These are phyloP conservation scores for Tribolium freemani DNA, from an alignment of 2,888 invertebrate species.

Conservation along the genomic window DNA sequence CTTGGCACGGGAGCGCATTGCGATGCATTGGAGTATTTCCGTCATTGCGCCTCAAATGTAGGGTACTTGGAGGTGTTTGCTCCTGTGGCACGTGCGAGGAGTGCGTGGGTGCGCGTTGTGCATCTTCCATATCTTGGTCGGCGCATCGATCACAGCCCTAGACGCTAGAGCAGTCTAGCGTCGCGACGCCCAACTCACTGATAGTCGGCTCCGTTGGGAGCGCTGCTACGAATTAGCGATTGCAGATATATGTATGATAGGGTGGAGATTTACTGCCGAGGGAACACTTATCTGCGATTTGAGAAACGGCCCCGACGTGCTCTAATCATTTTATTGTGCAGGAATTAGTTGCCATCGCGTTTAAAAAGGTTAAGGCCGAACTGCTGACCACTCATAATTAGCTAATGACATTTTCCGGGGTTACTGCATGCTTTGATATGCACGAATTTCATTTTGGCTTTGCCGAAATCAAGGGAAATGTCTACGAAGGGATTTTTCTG, in stretches of 20 bases:
- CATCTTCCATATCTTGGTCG: constrained; percentile 34
- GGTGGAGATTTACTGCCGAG: constrained; percentile 46
- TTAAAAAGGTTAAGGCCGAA: neutral
- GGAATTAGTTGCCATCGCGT: neutral
- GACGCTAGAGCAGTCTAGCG: constrained; percentile 49
- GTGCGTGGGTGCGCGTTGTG: constrained; percentile 53
- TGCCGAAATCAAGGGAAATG: neutral
- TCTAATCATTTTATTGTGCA: constrained; percentile 27
- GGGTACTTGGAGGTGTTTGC: constrained; percentile 54
- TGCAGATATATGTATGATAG: constrained; percentile 49
- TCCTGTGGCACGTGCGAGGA: constrained; percentile 52
- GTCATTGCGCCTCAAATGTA: constrained; percentile 58
- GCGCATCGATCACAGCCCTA: constrained; percentile 36
- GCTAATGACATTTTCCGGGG: neutral
- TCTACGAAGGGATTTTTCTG: neutral
- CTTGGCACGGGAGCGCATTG: constrained; percentile 11
- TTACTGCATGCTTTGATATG: neutral
- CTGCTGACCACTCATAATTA: constrained; percentile 19
- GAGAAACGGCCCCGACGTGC: constrained; percentile 38
- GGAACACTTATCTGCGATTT: constrained; percentile 41
- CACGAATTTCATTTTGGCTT: neutral
- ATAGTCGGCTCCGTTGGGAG: constrained; percentile 39
- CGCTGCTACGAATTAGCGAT: constrained; percentile 50
- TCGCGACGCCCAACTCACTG: constrained; percentile 50
- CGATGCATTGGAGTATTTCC: constrained; percentile 50